Conservation (phyloP, 30 jellyfish, hydroid and myxozoan species). For the Mastigias papua region DNA sequence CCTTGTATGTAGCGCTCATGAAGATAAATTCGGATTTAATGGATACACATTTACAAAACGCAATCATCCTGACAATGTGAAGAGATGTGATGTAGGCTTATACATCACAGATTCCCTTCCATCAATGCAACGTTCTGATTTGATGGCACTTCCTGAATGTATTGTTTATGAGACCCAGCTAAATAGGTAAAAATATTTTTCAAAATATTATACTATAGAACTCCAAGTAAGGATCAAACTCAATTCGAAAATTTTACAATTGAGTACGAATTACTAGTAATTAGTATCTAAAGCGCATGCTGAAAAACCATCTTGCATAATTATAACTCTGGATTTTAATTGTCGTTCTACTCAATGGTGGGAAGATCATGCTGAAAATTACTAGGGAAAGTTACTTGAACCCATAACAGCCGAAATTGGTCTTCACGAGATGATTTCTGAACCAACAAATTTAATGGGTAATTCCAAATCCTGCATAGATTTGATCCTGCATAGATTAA, state of each 20-base stretch:
- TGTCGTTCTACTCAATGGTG: slow-evolving; percentile 57
- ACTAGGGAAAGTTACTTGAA: slow-evolving; percentile 43
- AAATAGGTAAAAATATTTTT: background rate
- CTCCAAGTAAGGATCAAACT: background rate
- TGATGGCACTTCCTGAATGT: background rate
- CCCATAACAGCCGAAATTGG: slow-evolving; percentile 48
- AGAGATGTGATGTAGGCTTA: background rate
- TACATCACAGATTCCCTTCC: background rate
- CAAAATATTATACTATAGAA: background rate
- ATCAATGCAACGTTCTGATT: background rate
- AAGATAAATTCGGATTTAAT: slow-evolving; percentile 11
- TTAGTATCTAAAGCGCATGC: background rate
- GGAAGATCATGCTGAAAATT: slow-evolving; percentile 27
- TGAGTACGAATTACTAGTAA: background rate
- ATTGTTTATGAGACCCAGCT: background rate
- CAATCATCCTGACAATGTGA: background rate
- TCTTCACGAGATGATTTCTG: slow-evolving; percentile 20
- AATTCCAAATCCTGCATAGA: slow-evolving; percentile 51
- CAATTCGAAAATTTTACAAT: background rate
- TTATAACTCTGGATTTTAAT: slow-evolving; percentile 26
- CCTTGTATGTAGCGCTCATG: slow-evolving; percentile 17
- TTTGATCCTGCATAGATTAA: slow-evolving; percentile 38
- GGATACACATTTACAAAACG: background rate
- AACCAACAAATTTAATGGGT: slow-evolving; percentile 37
- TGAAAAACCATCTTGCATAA: background rate